A percentile compares a stretch with the other conserved stretches of the same genome.
phyloP scores from a whole-genome alignment of 2,113 vertebrate genomes.

The Perca schrenkii region DNA sequence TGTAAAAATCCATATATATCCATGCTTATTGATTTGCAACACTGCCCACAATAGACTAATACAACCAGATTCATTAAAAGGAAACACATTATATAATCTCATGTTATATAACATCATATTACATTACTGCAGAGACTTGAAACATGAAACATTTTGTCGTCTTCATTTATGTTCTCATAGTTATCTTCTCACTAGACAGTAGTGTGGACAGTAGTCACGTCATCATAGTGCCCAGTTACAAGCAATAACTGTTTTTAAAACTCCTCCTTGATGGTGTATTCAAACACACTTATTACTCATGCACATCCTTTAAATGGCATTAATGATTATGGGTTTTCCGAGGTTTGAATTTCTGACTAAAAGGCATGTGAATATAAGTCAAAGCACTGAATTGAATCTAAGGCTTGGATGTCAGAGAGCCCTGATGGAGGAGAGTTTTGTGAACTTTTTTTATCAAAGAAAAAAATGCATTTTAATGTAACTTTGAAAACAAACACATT shows the following conservation, averaged over 20 bases:
- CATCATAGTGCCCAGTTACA: no score
- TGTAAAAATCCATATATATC: neutral
- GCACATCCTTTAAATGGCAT: neutral
- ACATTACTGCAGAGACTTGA: neutral
- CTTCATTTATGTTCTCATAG: neutral
- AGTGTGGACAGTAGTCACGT: neutral
- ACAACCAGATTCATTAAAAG: neutral
- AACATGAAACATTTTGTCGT: neutral
- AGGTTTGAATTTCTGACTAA: slow-evolving; percentile 9
- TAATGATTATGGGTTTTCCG: neutral
- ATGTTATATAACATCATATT: neutral
- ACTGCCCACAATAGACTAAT: neutral
- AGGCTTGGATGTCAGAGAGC: neutral
- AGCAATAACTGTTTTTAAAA: neutral
- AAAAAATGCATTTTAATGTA: neutral
- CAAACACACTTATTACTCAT: neutral
- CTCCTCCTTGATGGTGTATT: no score
- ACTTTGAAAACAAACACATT: neutral
- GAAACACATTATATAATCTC: neutral
- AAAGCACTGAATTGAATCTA: neutral
- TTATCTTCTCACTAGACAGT: neutral
- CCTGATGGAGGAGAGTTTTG: neutral
- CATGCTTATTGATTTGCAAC: neutral
- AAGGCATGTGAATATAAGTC: slow-evolving; percentile 2
- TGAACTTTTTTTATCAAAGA: neutral